A percentile compares a stretch with the other conserved stretches of the same genome.
Evolutionary conservation across 2,113 vertebrate genomes (phyloP).

Genomic region (Leucopsar rothschildi): DNA sequence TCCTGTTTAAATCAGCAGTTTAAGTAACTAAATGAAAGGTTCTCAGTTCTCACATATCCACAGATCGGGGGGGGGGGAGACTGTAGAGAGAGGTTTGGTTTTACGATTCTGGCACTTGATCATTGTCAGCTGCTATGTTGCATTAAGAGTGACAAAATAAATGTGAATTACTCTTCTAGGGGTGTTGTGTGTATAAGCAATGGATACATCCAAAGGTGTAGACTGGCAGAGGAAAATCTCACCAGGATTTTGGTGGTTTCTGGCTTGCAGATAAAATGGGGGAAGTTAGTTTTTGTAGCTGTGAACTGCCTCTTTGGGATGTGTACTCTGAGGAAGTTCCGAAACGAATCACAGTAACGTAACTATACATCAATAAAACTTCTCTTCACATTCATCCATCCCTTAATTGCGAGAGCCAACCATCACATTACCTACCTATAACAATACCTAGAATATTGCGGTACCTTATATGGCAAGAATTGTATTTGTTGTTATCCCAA

Average conservation of each 20-base stretch:
- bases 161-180: neutral
- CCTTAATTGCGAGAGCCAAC: too few relatives aligned
- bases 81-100: neutral
- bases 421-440: too few relatives aligned
- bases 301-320: neutral
- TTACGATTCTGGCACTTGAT: neutral
- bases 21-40: neutral
- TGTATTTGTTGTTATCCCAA: neutral
- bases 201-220: neutral
- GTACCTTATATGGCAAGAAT: neutral
- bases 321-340: neutral
- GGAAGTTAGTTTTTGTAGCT: neutral
- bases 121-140: neutral
- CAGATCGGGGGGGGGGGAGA: neutral
- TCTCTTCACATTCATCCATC: too few relatives aligned
- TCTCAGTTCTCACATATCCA: neutral
- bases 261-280: neutral
- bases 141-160: neutral
- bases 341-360: neutral
- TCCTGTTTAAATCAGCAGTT: neutral
- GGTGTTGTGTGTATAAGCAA: neutral
- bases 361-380: too few relatives aligned
- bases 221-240: neutral
- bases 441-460: neutral
- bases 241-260: neutral